These are phyloP conservation scores for Hipparchia sbordonii DNA, from an alignment of 2,888 invertebrate genomes.

Conservation along the genomic window DNA sequence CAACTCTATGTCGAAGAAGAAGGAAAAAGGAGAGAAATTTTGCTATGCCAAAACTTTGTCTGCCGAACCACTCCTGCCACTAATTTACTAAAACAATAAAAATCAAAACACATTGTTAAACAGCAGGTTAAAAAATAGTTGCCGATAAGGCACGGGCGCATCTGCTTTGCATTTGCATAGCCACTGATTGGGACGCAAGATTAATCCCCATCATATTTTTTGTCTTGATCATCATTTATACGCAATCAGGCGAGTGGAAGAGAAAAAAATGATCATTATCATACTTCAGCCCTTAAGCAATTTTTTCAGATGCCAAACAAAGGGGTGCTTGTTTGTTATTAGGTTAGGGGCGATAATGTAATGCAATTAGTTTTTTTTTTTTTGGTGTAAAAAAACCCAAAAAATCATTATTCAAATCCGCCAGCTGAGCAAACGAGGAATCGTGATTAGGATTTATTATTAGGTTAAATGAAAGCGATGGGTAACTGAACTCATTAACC, in stretches of 20 bases:
- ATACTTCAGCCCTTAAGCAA: constrained; percentile 81
- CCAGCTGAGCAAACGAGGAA: constrained; percentile 76
- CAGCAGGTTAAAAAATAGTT: constrained; percentile 59
- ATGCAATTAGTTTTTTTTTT: constrained; percentile 78
- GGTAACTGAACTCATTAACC: constrained; percentile 18
- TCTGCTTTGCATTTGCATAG: constrained; percentile 79
- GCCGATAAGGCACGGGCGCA: constrained; percentile 70
- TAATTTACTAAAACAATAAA: constrained; percentile 9
- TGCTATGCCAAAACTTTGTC: too few relatives aligned
- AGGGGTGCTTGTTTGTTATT: constrained; percentile 80
- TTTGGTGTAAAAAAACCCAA: constrained; percentile 61
- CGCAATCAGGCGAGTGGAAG: constrained; percentile 71
- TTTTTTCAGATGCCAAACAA: constrained; percentile 80
- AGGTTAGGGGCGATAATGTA: constrained; percentile 81
- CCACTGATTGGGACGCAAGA: constrained; percentile 76
- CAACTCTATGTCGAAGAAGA: too few relatives aligned
- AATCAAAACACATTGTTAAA: constrained; percentile 23
- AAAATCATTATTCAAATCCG: constrained; percentile 79
- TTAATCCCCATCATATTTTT: constrained; percentile 80
- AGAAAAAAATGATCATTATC: constrained; percentile 78
- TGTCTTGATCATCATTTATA: constrained; percentile 78
- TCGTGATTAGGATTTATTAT: constrained; percentile 63
- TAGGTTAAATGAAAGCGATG: constrained; percentile 32
- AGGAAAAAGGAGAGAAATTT: too few relatives aligned
- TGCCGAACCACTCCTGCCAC: not conserved